Conservation (phyloP, 2,113 vertebrate species). For the Bothrops jararaca region DNA sequence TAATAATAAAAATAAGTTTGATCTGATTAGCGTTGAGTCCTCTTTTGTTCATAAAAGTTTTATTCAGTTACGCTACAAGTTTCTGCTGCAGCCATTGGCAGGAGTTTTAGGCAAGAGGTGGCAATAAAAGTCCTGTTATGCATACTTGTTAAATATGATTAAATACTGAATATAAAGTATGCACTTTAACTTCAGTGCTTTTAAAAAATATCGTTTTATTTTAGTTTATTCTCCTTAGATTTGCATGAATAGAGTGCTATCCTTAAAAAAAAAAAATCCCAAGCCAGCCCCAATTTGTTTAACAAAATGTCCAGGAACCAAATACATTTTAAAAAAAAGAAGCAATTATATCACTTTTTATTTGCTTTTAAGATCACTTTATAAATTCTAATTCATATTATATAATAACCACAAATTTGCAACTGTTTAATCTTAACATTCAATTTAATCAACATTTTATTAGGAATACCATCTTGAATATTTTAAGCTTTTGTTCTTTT, state of each 20-base stretch:
- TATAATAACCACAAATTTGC: background rate
- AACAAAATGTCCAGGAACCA: background rate
- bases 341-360: background rate
- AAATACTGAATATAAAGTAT: background rate
- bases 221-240: background rate
- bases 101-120: background rate
- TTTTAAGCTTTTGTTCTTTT: background rate
- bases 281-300: background rate
- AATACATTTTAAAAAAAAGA: constrained; percentile 17
- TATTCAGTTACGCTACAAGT: background rate
- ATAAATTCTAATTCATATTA: background rate
- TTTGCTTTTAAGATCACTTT: background rate
- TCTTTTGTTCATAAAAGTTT: background rate
- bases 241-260: background rate
- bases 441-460: background rate
- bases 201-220: background rate
- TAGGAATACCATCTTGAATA: background rate
- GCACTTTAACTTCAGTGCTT: background rate
- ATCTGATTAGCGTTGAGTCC: background rate
- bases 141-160: background rate
- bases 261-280: background rate
- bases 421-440: background rate
- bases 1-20: background rate
- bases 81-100: background rate
- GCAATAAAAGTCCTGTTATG: background rate